A percentile compares a stretch with the other conserved stretches of the same genome.
These are phyloP conservation scores for Melanotus villosus DNA, from an alignment of 2,888 invertebrate species.

Conservation along the genomic window DNA sequence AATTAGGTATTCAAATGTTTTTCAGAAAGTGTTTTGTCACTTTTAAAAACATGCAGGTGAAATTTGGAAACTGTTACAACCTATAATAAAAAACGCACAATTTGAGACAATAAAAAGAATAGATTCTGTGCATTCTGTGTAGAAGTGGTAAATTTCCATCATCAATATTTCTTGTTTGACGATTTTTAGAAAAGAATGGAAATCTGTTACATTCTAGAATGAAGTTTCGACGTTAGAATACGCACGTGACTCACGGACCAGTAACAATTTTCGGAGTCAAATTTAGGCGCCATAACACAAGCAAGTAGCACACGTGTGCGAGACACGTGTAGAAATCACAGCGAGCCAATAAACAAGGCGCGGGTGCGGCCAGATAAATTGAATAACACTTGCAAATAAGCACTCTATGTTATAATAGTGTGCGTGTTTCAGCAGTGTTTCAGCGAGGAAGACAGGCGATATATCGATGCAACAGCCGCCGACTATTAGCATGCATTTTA, in stretches of 20 bases:
- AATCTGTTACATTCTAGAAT: neutral
- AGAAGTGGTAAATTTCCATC: neutral
- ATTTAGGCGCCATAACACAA: slow-evolving; percentile 51
- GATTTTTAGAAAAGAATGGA: slow-evolving; percentile 14
- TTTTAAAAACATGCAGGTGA: too few relatives aligned
- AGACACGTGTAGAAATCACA: slow-evolving; percentile 68
- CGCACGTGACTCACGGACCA: slow-evolving; percentile 56
- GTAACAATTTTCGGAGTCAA: slow-evolving; percentile 53
- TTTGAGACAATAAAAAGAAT: too few relatives aligned
- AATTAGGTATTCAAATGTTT: too few relatives aligned
- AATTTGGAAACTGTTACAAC: too few relatives aligned
- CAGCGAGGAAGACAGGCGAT: slow-evolving; percentile 63
- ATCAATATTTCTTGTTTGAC: neutral
- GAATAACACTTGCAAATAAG: slow-evolving; percentile 71
- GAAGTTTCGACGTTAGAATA: slow-evolving; percentile 32
- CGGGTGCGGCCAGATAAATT: slow-evolving; percentile 69
- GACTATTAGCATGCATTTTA: slow-evolving; percentile 62
- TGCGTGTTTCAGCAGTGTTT: slow-evolving; percentile 61
- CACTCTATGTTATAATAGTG: slow-evolving; percentile 64
- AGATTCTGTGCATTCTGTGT: too few relatives aligned
- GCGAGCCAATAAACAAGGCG: slow-evolving; percentile 67
- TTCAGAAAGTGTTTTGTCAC: too few relatives aligned
- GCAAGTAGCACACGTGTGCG: slow-evolving; percentile 61
- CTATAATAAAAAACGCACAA: too few relatives aligned
- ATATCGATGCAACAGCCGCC: slow-evolving; percentile 66